These are phyloP conservation scores for Zaprionus nigranus DNA, from an alignment of 1,140 invertebrate species.

Conservation along the genomic window DNA sequence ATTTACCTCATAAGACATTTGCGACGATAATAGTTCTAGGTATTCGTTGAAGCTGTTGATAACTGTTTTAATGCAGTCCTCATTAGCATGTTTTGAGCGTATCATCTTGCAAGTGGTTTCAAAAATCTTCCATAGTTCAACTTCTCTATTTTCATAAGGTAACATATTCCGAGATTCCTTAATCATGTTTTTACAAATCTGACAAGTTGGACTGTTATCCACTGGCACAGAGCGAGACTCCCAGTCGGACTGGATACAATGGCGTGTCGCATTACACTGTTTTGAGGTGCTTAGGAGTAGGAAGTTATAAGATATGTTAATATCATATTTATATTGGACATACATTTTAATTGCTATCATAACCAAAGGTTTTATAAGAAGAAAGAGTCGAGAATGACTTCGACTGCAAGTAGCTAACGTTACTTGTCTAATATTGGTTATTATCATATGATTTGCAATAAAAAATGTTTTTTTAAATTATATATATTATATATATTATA, in stretches of 20 bases:
- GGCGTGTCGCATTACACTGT: background rate
- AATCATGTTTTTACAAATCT: slow-evolving; percentile 12
- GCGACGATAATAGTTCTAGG: background rate
- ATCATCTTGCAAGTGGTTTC: background rate
- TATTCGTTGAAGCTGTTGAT: background rate
- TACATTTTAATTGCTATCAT: too few species aligned
- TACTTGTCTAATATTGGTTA: too few species aligned
- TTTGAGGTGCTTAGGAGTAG: background rate
- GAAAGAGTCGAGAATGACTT: background rate
- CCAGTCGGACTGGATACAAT: slow-evolving; percentile 1
- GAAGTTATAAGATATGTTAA: background rate
- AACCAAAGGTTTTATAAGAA: background rate
- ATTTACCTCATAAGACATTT: slow-evolving; percentile 1
- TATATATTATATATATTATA: too few species aligned
- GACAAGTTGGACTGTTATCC: slow-evolving; percentile 7
- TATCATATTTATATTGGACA: too few species aligned
- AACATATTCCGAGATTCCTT: background rate
- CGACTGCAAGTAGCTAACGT: too few species aligned
- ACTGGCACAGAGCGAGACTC: background rate
- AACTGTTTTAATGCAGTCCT: background rate
- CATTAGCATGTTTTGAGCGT: background rate
- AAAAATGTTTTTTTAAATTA: too few species aligned
- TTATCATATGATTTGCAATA: too few species aligned
- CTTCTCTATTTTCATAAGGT: background rate
- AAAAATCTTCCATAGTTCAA: background rate